phyloP scores from a whole-genome alignment of 2,113 vertebrate species.

The Perognathus longimembris region DNA sequence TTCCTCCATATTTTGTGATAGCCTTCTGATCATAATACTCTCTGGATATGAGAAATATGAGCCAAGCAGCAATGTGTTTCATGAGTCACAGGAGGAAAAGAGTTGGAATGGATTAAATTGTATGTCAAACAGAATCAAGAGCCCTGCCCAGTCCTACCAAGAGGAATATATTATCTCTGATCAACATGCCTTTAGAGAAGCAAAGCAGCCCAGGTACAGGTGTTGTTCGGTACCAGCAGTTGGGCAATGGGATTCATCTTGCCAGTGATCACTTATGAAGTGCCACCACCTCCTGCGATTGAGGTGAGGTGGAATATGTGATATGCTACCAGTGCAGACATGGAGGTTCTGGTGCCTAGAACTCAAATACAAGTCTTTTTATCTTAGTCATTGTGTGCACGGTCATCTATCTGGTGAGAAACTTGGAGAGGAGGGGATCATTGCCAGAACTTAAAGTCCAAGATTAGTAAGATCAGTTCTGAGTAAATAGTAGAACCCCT shows the following conservation, averaged over 20 bases:
- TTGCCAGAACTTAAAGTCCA: neutral
- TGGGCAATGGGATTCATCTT: neutral
- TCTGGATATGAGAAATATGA: conserved; percentile 29
- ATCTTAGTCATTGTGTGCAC: neutral
- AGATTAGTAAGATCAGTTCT: neutral
- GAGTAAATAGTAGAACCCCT: neutral
- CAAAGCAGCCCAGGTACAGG: neutral
- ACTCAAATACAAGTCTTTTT: neutral
- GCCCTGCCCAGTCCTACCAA: neutral
- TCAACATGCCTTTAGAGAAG: conserved; percentile 38
- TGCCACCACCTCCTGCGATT: neutral
- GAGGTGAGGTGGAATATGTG: neutral
- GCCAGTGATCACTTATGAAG: neutral
- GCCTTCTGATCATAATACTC: neutral
- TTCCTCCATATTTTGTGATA: neutral
- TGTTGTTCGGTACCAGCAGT: neutral
- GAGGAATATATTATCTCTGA: neutral
- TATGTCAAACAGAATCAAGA: neutral
- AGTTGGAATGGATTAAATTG: neutral
- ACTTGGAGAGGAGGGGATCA: neutral
- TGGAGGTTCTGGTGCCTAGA: neutral
- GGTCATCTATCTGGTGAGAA: too few relatives aligned
- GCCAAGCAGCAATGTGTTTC: neutral
- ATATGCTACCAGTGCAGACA: neutral
- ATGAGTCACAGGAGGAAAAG: neutral